Base-by-base conservation (phyloP, 1,140 invertebrate genomes). In the Drosophila willistoni region DNA sequence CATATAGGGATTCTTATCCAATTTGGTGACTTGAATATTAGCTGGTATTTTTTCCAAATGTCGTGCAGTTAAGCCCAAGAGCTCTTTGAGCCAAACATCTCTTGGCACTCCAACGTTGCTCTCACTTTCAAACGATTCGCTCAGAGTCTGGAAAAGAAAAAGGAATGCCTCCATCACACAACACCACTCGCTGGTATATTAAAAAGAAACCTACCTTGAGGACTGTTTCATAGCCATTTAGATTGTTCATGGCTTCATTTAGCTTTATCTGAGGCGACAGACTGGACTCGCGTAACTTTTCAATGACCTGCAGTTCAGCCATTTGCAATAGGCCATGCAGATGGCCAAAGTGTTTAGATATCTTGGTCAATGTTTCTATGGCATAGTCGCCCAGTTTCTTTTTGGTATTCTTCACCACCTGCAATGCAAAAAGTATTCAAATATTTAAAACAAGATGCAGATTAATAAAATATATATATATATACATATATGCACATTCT, bases 311-410 rank as follows among this genome's bases (percentile, higher is more conserved):
- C 41, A 76, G 60, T 25, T 91, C 83, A 42, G 80, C 71, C 65
- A 71, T 78, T 73, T 92, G 91, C 47, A 92, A 63, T 14, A 74
- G 72, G 29, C 82, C 79, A 61, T 91, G 91, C 56, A 91, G 60
- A 60, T 81, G 63, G 54, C 74, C 60, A 51, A 87, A 92, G 68
- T 66, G 64, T 13, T 81, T 65, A 0, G 76, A 72, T 29, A 91
- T 71, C 4, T 62, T 64, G 54, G 56, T 51, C 63, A 87, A 14
- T 2, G 82, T 72, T 19, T 90, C 72, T 9, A 54, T 25, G 29
- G 91, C 85, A 82, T 74, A 91, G 17, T 68, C 73, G 56, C 64
- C 63, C 1, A 89, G 72, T 44, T 86, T 71, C 34, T 71, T 22
- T 9, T 80, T 78, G 17, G 60, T 42, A 39, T 71, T 64, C 69